Conservation (phyloP, 2,888 invertebrate species). For the Hypomecis punctinalis region DNA sequence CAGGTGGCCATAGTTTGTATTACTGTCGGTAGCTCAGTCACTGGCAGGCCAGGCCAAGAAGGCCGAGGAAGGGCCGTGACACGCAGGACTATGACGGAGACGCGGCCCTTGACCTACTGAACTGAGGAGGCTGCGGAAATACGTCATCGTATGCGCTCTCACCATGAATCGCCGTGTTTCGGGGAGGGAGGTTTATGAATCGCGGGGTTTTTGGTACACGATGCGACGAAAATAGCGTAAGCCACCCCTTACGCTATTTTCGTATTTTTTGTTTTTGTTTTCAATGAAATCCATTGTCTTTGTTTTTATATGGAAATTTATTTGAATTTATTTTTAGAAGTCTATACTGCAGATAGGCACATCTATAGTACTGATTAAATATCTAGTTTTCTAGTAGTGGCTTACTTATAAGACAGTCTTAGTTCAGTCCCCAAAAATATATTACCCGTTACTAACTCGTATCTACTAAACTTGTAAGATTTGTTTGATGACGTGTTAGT, state of each 20-base stretch:
- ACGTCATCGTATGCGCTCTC: conserved; percentile 37
- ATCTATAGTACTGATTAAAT: too few relatives aligned
- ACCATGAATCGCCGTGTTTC: conserved; percentile 17
- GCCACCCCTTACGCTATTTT: too few relatives aligned
- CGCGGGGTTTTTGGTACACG: not conserved
- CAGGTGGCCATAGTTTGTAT: not conserved
- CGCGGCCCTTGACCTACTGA: conserved; percentile 41
- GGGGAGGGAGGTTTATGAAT: not conserved
- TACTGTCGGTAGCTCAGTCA: not conserved
- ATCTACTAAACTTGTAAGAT: too few relatives aligned
- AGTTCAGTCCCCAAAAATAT: too few relatives aligned
- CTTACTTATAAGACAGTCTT: too few relatives aligned
- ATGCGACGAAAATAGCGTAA: not conserved
- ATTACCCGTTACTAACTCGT: too few relatives aligned
- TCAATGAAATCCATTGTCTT: too few relatives aligned
- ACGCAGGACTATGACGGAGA: conserved; percentile 42
- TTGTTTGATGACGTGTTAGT: too few relatives aligned
- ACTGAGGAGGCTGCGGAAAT: conserved; percentile 27
- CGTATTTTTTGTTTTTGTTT: not conserved
- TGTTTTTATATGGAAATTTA: too few relatives aligned
- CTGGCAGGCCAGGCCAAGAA: conserved; percentile 6
- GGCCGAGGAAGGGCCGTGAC: conserved; percentile 35
- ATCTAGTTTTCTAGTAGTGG: too few relatives aligned
- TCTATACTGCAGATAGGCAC: too few relatives aligned
- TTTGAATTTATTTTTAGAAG: too few relatives aligned